phyloP scores from a whole-genome alignment of 2,113 vertebrate genomes.

The Pimephales promelas region DNA sequence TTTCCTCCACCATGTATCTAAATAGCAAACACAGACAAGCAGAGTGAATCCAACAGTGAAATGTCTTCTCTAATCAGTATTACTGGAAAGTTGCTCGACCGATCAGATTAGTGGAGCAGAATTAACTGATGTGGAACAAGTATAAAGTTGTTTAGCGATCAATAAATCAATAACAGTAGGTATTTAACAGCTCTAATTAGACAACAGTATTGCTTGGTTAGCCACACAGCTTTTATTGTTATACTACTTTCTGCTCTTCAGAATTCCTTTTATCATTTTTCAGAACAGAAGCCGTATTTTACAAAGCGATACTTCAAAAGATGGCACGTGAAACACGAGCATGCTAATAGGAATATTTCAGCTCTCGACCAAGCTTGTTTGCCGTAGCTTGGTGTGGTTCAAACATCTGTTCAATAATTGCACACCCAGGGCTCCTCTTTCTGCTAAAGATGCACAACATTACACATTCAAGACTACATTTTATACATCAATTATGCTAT shows the following conservation, averaged over 20 bases:
- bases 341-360: not conserved
- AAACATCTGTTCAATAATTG: slow-evolving; percentile 42
- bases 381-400: slow-evolving; percentile 8
- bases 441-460: not conserved
- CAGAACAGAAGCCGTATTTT: not conserved
- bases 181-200: not conserved
- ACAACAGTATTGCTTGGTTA: not conserved
- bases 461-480: slow-evolving; percentile 27
- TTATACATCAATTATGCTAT: slow-evolving; percentile 18
- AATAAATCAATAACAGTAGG: not conserved
- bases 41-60: not conserved
- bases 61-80: not conserved
- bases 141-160: not conserved
- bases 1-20: not conserved
- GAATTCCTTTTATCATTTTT: not conserved
- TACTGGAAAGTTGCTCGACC: not conserved
- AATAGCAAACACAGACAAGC: not conserved
- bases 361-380: slow-evolving; percentile 14
- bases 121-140: not conserved
- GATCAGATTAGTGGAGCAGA: not conserved
- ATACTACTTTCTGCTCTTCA: not conserved
- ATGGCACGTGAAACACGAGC: not conserved
- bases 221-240: not conserved
- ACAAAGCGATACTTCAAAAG: slow-evolving; percentile 25
- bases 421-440: slow-evolving; percentile 33